Evolutionary conservation across 2,113 vertebrate species (phyloP).

Genomic region (Tachycineta bicolor): DNA sequence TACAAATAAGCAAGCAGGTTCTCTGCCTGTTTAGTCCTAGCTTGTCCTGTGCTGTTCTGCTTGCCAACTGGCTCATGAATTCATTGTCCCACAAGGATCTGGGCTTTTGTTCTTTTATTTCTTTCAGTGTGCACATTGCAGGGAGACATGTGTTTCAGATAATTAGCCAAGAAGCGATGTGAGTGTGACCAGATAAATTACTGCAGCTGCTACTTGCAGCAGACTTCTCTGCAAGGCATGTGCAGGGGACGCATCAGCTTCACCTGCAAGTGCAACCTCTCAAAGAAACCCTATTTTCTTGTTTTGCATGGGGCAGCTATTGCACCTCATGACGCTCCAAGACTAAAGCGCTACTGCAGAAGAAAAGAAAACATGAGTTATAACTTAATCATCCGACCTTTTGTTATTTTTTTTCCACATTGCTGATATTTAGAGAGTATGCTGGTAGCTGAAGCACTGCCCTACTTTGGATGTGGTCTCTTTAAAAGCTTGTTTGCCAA

Average conservation of each 20-base stretch:
- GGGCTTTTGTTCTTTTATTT: neutral
- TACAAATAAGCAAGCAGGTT: neutral
- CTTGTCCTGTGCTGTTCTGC: neutral
- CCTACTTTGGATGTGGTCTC: neutral
- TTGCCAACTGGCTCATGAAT: neutral
- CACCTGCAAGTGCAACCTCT: neutral
- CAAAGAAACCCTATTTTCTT: neutral
- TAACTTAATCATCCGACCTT: neutral
- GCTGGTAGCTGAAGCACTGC: neutral
- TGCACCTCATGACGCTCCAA: neutral
- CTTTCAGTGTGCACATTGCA: neutral
- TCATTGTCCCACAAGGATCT: neutral
- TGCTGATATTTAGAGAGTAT: neutral
- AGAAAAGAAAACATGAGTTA: neutral
- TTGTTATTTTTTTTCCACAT: neutral
- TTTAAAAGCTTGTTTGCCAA: neutral
- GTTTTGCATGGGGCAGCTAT: neutral
- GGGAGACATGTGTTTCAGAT: neutral
- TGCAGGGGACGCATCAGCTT: neutral
- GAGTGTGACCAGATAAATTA: neutral
- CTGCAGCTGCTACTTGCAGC: neutral
- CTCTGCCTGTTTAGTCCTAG: neutral
- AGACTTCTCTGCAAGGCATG: neutral
- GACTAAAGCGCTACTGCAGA: neutral
- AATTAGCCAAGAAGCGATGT: neutral